Conservation (phyloP, 2,797 vertebrate species). For the Strix occidentalis region DNA sequence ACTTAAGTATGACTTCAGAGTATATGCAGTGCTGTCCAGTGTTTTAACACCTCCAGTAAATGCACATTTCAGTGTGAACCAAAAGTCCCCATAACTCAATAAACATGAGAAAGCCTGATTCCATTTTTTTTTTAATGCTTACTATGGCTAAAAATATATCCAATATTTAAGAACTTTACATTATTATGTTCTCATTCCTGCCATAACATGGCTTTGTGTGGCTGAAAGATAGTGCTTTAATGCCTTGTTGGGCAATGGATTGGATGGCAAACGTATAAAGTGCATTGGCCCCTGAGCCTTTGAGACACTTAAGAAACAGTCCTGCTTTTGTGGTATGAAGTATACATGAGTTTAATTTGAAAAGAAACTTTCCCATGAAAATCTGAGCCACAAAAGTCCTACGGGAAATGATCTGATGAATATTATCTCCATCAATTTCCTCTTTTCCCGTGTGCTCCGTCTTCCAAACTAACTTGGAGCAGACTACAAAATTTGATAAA, state of each 20-base stretch:
- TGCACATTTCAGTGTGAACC: not conserved
- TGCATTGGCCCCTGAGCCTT: not conserved
- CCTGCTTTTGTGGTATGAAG: not conserved
- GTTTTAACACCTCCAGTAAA: not conserved
- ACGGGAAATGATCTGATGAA: slow-evolving; percentile 33
- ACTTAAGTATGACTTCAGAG: not conserved
- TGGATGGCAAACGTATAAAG: not conserved
- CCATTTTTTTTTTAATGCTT: not conserved
- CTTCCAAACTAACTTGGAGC: not conserved
- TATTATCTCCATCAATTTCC: slow-evolving; percentile 42
- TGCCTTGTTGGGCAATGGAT: not conserved
- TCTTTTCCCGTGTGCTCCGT: not conserved
- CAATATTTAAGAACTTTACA: not conserved
- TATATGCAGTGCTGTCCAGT: not conserved
- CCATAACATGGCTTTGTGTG: not conserved
- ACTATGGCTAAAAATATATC: not conserved
- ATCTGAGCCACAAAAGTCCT: slow-evolving; percentile 3
- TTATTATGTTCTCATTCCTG: not conserved
- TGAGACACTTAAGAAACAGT: not conserved
- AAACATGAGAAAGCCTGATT: not conserved
- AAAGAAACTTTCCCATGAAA: slow-evolving; percentile 58
- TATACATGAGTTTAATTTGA: slow-evolving; percentile 12
- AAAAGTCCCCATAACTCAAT: not conserved
- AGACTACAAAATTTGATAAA: slow-evolving; percentile 41
- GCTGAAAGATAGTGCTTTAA: not conserved